These are phyloP conservation scores for Campylorhamphus procurvoides DNA, from an alignment of 2,113 vertebrate genomes.

Conservation along the genomic window DNA sequence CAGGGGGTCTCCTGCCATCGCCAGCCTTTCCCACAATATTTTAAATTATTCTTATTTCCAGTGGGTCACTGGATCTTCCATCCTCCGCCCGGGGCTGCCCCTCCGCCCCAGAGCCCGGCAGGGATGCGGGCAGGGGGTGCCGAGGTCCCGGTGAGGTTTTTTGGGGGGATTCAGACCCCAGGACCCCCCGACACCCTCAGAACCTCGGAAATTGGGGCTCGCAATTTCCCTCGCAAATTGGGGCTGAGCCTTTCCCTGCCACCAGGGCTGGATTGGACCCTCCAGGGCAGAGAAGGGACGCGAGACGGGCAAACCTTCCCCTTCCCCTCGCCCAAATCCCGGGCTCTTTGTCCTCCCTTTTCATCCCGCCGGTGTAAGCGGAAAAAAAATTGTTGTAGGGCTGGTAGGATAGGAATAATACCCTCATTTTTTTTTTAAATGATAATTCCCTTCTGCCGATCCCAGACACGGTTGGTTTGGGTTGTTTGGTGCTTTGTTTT, in stretches of 20 bases:
- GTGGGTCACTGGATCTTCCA: no score
- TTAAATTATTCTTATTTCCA: background rate
- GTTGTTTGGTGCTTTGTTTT: background rate
- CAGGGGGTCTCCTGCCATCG: background rate
- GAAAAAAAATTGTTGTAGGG: fast-evolving
- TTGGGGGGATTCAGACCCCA: background rate
- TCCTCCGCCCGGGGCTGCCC: background rate
- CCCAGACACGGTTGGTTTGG: fast-evolving
- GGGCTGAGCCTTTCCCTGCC: background rate
- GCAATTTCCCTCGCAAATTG: fast-evolving
- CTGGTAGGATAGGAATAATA: background rate
- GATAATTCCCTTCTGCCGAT: background rate
- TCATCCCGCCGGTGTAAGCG: background rate
- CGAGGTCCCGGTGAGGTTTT: background rate
- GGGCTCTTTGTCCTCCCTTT: background rate
- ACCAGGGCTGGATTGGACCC: background rate
- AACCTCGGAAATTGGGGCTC: no score
- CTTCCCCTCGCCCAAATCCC: fast-evolving
- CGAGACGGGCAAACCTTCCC: background rate
- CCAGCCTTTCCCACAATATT: background rate
- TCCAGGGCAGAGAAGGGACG: background rate
- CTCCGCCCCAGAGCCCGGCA: background rate
- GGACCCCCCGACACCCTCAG: background rate
- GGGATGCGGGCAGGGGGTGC: background rate
- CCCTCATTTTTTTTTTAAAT: fast-evolving